A percentile compares a stretch with the other conserved stretches of the same genome.
Evolutionary conservation across 2,888 invertebrate genomes (phyloP).

Genomic region (Protophormia terraenovae): DNA sequence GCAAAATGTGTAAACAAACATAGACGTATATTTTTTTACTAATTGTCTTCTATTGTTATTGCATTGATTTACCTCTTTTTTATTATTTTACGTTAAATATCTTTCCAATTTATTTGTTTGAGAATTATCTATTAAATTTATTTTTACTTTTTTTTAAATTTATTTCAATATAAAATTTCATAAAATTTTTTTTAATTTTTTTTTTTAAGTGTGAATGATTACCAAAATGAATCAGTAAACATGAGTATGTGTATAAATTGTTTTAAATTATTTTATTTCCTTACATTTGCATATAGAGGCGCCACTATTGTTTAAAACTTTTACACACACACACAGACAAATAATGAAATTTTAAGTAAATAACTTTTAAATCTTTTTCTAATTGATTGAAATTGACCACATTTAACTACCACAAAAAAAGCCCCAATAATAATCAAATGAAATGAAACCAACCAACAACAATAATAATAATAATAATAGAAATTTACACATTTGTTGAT

Average conservation of each 20-base stretch:
- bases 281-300: neutral
- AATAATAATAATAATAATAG: neutral
- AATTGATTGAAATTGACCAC: constrained; percentile 63
- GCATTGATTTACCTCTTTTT: too few species aligned
- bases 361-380: constrained; percentile 60
- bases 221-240: neutral
- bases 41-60: too few species aligned
- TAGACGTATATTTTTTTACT: too few species aligned
- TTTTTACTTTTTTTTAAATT: too few species aligned
- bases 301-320: constrained; percentile 14
- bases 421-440: constrained; percentile 6
- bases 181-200: too few species aligned
- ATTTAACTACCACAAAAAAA: constrained; percentile 50
- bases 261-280: neutral
- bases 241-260: neutral
- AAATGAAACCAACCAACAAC: neutral
- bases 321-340: neutral
- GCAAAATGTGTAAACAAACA: too few species aligned
- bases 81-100: too few species aligned
- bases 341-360: constrained; percentile 43
- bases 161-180: too few species aligned
- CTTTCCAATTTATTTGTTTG: too few species aligned
- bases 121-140: too few species aligned
- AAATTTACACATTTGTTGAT: neutral
- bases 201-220: neutral